Percentiles rank a stretch among this genome's conserved stretches.
Conservation (phyloP, 2,113 vertebrate species). For the Dascyllus trimaculatus region DNA sequence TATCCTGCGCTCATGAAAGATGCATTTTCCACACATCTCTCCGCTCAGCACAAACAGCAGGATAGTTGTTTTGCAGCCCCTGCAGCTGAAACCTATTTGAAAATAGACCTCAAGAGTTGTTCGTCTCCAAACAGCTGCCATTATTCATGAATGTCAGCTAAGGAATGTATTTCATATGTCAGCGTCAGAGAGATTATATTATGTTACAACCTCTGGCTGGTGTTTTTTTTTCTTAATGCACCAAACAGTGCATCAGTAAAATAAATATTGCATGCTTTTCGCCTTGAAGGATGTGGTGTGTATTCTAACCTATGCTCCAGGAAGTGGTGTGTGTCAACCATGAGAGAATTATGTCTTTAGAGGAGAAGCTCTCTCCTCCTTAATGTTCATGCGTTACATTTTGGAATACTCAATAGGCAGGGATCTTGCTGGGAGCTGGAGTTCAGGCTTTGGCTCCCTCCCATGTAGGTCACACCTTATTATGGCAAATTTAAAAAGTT, state of each 20-base stretch:
- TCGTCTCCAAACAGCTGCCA: slow-evolving; percentile 72
- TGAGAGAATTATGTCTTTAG: slow-evolving; percentile 65
- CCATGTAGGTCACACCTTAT: slow-evolving; percentile 82
- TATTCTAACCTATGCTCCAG: slow-evolving; percentile 64
- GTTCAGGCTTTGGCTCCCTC: slow-evolving; percentile 60
- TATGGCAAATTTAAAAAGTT: slow-evolving; percentile 73
- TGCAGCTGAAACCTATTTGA: slow-evolving; percentile 72
- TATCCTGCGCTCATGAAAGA: slow-evolving; percentile 48
- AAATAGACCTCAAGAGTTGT: slow-evolving; percentile 72
- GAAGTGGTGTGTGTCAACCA: slow-evolving; percentile 53
- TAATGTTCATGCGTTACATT: slow-evolving; percentile 66
- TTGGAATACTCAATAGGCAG: slow-evolving; percentile 65
- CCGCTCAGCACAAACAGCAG: slow-evolving; percentile 52
- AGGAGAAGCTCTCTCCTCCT: slow-evolving; percentile 59
- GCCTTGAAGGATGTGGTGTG: slow-evolving; percentile 71
- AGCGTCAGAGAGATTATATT: slow-evolving; percentile 77
- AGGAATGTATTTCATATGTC: slow-evolving; percentile 75
- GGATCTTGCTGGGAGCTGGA: slow-evolving; percentile 68
- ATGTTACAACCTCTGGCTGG: slow-evolving; percentile 72
- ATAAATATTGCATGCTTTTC: slow-evolving; percentile 76
- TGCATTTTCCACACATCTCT: slow-evolving; percentile 44
- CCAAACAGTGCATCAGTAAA: slow-evolving; percentile 69
- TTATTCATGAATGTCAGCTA: slow-evolving; percentile 79
- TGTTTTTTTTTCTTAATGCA: slow-evolving; percentile 56
- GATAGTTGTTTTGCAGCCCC: slow-evolving; percentile 57